Evolutionary conservation across 2,113 vertebrate species (phyloP).

Genomic region (Siniperca chuatsi): DNA sequence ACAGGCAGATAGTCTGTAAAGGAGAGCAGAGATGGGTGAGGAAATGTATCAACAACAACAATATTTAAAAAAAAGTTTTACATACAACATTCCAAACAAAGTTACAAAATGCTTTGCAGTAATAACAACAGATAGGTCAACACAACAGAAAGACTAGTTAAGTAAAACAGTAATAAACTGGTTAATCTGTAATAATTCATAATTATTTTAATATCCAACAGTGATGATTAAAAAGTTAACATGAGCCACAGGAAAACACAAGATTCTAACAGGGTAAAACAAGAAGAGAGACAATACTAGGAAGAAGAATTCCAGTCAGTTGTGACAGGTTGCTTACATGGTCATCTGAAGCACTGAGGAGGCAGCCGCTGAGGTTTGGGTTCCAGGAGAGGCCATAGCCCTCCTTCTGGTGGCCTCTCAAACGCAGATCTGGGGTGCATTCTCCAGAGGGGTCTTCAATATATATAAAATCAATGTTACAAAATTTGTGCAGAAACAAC

Average conservation of each 20-base stretch:
- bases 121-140: neutral
- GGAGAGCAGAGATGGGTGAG: neutral
- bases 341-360: conserved; percentile 98
- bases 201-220: neutral
- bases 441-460: conserved; percentile 94
- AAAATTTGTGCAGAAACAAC: neutral
- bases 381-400: conserved; percentile 99
- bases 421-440: conserved; percentile 95
- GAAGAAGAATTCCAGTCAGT: too few species aligned
- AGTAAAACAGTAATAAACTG: neutral
- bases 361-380: conserved; percentile 95
- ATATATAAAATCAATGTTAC: neutral
- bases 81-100: neutral
- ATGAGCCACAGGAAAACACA: neutral
- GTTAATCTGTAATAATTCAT: neutral
- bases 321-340: conserved; percentile 84
- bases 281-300: neutral
- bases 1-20: conserved; percentile 95
- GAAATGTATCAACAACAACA: neutral
- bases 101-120: neutral
- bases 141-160: neutral
- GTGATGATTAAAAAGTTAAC: neutral
- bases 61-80: neutral
- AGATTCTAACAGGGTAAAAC: neutral
- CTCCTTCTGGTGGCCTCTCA: conserved; percentile 98